A percentile compares a stretch with the other conserved stretches of the same genome.
Conservation (phyloP, 2,888 invertebrate species). For the Colletes collaris region DNA sequence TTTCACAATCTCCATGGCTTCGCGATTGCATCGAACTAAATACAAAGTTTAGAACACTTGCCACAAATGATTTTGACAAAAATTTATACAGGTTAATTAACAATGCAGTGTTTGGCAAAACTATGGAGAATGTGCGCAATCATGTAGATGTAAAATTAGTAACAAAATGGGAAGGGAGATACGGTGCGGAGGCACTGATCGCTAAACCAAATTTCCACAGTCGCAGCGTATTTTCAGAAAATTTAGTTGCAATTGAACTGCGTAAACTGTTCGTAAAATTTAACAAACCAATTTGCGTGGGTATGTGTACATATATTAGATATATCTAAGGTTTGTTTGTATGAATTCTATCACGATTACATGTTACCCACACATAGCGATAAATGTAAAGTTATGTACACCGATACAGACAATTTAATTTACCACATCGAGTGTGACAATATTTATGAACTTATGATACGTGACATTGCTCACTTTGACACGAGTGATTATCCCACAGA, state of each 20-base stretch:
- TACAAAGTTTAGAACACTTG: background rate
- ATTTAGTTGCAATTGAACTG: background rate
- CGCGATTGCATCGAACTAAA: background rate
- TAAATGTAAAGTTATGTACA: too few species aligned
- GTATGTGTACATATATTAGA: background rate
- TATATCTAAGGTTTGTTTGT: background rate
- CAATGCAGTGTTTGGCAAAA: too few species aligned
- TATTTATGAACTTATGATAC: too few species aligned
- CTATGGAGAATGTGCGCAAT: background rate
- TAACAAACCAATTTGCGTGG: background rate
- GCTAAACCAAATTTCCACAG: conserved; percentile 2
- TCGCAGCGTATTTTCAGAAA: background rate
- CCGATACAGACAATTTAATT: too few species aligned
- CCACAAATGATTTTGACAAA: background rate
- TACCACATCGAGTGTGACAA: too few species aligned
- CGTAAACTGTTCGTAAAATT: background rate
- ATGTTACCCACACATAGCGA: too few species aligned
- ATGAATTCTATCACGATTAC: background rate
- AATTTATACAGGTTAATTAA: too few species aligned
- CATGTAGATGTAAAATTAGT: background rate
- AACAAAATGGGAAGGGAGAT: background rate
- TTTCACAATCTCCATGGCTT: background rate
- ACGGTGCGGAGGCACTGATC: background rate
- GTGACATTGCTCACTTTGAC: too few species aligned
- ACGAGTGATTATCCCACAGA: too few species aligned